Evolutionary conservation across 1,140 invertebrate species (phyloP).

Genomic region (Colletes gigas): DNA sequence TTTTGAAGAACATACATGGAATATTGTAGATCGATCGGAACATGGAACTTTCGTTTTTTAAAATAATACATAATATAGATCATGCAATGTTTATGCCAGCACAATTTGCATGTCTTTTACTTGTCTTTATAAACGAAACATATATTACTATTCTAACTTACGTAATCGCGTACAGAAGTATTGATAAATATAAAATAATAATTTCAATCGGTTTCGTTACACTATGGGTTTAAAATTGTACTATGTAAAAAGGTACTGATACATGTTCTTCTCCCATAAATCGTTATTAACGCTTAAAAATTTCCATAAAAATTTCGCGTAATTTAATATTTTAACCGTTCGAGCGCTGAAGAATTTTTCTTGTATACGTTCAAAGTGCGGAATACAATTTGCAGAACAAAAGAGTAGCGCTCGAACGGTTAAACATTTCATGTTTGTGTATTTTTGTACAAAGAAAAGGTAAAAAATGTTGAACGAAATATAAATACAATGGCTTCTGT

Average conservation of each 20-base stretch:
- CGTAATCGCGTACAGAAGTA: not conserved
- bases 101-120: slow-evolving; percentile 2
- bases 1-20: slow-evolving; percentile 6
- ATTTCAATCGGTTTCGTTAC: not conserved
- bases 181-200: not conserved
- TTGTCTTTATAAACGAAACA: not conserved
- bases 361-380: no score
- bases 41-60: not conserved
- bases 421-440: not conserved
- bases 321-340: not conserved
- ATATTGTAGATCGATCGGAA: not conserved
- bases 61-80: not conserved
- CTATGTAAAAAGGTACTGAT: not conserved
- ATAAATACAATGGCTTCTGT: slow-evolving; percentile 7
- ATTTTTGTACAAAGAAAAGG: not conserved
- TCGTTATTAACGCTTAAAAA: not conserved
- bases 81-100: slow-evolving; percentile 5
- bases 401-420: slow-evolving; percentile 2
- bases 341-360: no score
- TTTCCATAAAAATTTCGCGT: slow-evolving; percentile 24
- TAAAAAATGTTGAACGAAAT: slow-evolving; percentile 19
- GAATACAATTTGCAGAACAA: no score
- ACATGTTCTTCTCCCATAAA: slow-evolving; percentile 1
- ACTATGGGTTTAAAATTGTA: no score
- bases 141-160: not conserved